These are phyloP conservation scores for Therioaphis trifolii DNA, from an alignment of 2,888 invertebrate genomes.

Conservation along the genomic window DNA sequence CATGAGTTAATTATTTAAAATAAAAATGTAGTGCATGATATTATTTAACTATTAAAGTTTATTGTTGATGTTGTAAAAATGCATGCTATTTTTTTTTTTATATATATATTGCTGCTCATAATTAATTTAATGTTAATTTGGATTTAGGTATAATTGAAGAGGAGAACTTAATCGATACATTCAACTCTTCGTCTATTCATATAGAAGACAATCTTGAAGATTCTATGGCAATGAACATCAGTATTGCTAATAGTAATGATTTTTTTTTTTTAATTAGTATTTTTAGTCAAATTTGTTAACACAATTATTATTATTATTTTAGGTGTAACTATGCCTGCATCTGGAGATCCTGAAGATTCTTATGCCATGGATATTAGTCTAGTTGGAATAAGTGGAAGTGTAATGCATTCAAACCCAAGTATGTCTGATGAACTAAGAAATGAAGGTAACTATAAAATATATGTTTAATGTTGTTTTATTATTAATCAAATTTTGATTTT, in stretches of 20 bases:
- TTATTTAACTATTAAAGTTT: no score
- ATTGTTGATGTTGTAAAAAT: no score
- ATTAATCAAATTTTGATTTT: conserved; percentile 12
- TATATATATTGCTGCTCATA: no score
- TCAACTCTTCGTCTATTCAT: no score
- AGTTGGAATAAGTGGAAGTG: conserved; percentile 2
- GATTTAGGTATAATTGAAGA: conserved; percentile 2
- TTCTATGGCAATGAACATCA: conserved; percentile 24
- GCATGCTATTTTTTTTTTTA: no score
- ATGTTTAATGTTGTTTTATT: conserved; percentile 13
- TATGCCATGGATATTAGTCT: conserved; percentile 5
- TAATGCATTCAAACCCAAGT: conserved; percentile 9
- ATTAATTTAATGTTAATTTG: not conserved
- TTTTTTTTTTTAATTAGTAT: not conserved
- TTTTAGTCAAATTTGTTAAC: not conserved
- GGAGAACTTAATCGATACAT: no score
- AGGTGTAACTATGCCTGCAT: conserved; percentile 9
- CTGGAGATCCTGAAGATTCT: conserved; percentile 9
- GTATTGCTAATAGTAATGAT: conserved; percentile 5
- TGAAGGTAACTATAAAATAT: conserved; percentile 26
- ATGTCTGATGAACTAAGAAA: conserved; percentile 14
- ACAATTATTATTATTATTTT: conserved; percentile 18
- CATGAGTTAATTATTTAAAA: no score
- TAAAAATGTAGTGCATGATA: no score
- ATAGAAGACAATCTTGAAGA: not conserved